Evolutionary conservation across 1,140 invertebrate genomes (phyloP).

Genomic region (Gonioctena quinquepunctata): DNA sequence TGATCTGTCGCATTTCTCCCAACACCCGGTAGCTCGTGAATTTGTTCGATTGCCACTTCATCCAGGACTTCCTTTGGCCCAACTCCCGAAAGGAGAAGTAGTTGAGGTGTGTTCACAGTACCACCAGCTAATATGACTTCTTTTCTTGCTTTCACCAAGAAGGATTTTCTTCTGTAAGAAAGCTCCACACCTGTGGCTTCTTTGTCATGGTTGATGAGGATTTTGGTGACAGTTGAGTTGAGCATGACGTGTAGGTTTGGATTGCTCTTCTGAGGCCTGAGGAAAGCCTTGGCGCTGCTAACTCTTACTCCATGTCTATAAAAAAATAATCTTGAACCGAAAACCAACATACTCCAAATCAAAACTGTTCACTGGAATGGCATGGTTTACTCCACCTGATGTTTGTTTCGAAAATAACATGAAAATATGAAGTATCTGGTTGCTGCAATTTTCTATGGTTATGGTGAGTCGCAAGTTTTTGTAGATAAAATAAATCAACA

Average conservation of each 20-base stretch:
- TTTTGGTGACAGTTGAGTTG: slow-evolving; percentile 71
- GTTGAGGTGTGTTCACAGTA: slow-evolving; percentile 74
- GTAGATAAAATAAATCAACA: no score
- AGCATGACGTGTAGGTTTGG: slow-evolving; percentile 75
- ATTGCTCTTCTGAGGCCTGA: slow-evolving; percentile 78
- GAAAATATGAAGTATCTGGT: no score
- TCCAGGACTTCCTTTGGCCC: slow-evolving; percentile 59
- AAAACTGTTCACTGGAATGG: no score
- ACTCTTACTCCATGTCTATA: slow-evolving; percentile 68
- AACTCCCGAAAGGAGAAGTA: slow-evolving; percentile 79
- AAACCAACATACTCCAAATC: no score
- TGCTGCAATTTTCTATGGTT: no score
- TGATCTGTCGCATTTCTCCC: slow-evolving; percentile 70
- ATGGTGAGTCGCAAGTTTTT: no score
- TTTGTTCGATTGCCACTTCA: slow-evolving; percentile 55
- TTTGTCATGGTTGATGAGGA: slow-evolving; percentile 67
- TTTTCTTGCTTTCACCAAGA: slow-evolving; percentile 61
- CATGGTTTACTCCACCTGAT: no score
- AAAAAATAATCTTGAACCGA: no score
- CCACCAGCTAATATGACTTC: slow-evolving; percentile 69
- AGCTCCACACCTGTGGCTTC: slow-evolving; percentile 69
- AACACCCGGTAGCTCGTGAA: slow-evolving; percentile 70
- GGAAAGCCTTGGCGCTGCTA: slow-evolving; percentile 77
- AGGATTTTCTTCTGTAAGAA: slow-evolving; percentile 60
- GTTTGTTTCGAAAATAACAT: no score